Evolutionary conservation across 1,140 invertebrate genomes (phyloP), one percentile per base, ranked within the genome.

Genomic region (Polyergus mexicanus): DNA sequence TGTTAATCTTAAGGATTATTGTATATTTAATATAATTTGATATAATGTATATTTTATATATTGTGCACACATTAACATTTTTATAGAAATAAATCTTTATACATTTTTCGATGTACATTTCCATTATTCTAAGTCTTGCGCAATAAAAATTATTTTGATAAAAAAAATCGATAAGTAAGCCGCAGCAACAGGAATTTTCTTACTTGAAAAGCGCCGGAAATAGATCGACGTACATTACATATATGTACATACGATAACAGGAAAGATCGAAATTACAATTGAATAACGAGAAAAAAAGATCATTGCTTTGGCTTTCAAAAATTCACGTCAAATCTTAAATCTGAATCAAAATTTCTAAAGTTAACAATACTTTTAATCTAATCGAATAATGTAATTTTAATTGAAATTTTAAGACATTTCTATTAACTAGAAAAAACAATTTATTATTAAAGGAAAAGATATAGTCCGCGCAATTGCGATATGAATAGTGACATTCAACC

Each of bases 11-110:
- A 78, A 77, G 60, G 41, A 63, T 81, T 66, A 72, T 32, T 35
- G 19, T 72, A 84, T 54, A 84, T 54, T 38, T 65, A 86, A 72
- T 75, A 72, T 75, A 68, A 74, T 38, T 81, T 84, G 44, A 83
- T 80, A 32, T 56, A 87, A 19, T 51, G 47, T 47, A 19, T 60
- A 68, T 77, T 87, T 32, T 47, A 72, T 85, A 72, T 68, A 72
- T 86, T 66, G 77, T 90, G 63, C 77, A 90, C 68, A 19, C 47
- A 63, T 63, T 51, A 51, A 87, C 72, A 72, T 68, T 88, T 89
- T 87, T 90, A 22, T 89, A 89, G 16, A 78, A 89, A 81, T 72
- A 77, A 60, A 77, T 86, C 51, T 62, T 80, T 85, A 47, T 83
- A 77, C 72, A 19, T 51, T 86, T 22, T 69, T 7, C 32, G 0